Evolutionary conservation across 2,888 invertebrate genomes (phyloP), one percentile per base, ranked within the genome.

Genomic region (Melinaea marsaeus): DNA sequence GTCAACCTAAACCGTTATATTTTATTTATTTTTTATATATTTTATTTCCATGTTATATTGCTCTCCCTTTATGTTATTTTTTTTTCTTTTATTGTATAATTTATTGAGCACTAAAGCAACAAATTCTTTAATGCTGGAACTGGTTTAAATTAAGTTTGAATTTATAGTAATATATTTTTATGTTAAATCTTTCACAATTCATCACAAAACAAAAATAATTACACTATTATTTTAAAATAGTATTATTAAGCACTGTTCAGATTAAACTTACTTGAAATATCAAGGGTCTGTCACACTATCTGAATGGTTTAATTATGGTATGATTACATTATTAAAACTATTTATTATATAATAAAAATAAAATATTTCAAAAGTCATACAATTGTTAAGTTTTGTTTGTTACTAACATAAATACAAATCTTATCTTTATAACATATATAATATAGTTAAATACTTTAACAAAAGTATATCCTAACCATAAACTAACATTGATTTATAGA

Each of bases 1-100:
- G 77, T 81, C 76, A 79, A 80, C 75, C 79, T 77, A 69, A 74
- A 74, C 67, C 55, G 73, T 72, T 70, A 72, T 73, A 68, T 73
- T 74, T 75, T 72, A 74, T 76, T 81, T 79, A 76, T 73, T 61
- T 67, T 61, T 62, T 60, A 71, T 79, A 57, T 64, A 63, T 54
- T 60, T 54, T 59, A 32, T 51, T 51, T 32, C 22, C 32, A 32
- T 9, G 9, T 42, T 42, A 54, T 58, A 56, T 55, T 7, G 54
- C 47, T 62, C 35, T 58, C 56, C 33, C 13, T 54, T 59, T 34
- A 56, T 32, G 32, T 51, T 51, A 51, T 7, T 9, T 51, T 51
- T n/a, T 51, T 5, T 51, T 51, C 51, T 51, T 22, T 51, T 51
- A 9, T 32, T 51, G 7, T 32, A 51, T 51, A 51, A 11, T 51